Percentiles rank a stretch among this genome's conserved stretches.
These are phyloP conservation scores for Parambassis ranga DNA, from an alignment of 2,797 vertebrate genomes.

Conservation along the genomic window DNA sequence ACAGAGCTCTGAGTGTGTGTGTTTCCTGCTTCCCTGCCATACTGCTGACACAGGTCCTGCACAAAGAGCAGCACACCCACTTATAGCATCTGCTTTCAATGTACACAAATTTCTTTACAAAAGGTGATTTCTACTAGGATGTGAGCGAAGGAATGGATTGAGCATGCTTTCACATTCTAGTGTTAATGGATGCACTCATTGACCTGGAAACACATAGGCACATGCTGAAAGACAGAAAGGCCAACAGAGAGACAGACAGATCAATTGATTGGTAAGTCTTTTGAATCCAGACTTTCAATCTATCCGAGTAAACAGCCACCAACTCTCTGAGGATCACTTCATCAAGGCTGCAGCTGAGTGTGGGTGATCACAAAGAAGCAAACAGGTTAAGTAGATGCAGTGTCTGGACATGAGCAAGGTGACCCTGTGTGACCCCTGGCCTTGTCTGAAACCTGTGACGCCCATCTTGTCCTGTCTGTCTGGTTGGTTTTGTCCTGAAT, in stretches of 20 bases:
- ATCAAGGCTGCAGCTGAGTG: neutral
- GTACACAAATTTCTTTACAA: neutral
- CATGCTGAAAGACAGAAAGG: neutral
- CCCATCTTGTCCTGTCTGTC: slow-evolving; percentile 4
- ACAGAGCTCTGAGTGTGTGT: neutral
- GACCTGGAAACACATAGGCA: neutral
- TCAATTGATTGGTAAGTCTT: slow-evolving; percentile 11
- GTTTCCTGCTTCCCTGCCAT: slow-evolving; percentile 35
- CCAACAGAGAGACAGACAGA: neutral
- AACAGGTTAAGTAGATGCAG: slow-evolving; percentile 43
- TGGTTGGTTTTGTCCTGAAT: neutral
- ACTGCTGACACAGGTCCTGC: slow-evolving; percentile 35
- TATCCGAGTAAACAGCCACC: slow-evolving; percentile 33
- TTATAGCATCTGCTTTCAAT: neutral
- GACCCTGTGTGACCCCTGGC: slow-evolving; percentile 47
- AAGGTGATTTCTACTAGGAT: neutral
- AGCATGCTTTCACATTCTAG: slow-evolving; percentile 4
- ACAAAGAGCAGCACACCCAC: slow-evolving; percentile 8
- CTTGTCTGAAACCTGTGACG: slow-evolving; percentile 3
- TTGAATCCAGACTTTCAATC: slow-evolving; percentile 35
- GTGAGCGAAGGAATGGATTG: neutral
- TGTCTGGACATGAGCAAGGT: slow-evolving; percentile 1
- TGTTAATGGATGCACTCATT: neutral
- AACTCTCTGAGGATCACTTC: slow-evolving; percentile 26
- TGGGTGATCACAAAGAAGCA: slow-evolving; percentile 18